phyloP scores from a whole-genome alignment of 64 coral and sea anemone genomes.

The Actinia tenebrosa region DNA sequence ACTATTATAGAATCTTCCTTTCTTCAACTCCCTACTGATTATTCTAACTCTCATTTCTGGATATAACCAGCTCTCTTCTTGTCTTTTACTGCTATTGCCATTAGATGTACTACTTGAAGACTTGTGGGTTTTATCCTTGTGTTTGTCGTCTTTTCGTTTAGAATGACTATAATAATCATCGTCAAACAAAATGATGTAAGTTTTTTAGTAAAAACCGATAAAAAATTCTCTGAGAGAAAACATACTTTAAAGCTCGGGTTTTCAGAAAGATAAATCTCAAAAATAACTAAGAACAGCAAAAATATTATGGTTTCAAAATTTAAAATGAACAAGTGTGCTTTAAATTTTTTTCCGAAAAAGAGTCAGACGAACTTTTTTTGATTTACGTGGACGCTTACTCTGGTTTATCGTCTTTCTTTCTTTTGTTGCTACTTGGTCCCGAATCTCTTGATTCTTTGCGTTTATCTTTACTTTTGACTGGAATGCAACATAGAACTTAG shows the following conservation, averaged over 20 bases:
- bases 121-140: constrained; percentile 1
- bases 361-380: no score
- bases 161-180: background rate
- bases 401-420: background rate
- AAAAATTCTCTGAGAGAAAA: no score
- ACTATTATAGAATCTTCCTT: constrained; percentile 92
- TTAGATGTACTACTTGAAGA: constrained; percentile 22
- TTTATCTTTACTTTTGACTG: background rate
- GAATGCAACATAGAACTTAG: background rate
- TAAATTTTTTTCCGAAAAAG: no score
- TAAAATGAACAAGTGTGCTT: no score
- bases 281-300: background rate
- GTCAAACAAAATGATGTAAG: background rate
- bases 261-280: no score
- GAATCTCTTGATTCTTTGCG: background rate
- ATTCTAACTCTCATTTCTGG: constrained; percentile 90
- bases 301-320: background rate
- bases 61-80: constrained; percentile 76
- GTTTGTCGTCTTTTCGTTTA: constrained; percentile 35
- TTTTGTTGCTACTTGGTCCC: background rate
- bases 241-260: no score
- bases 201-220: no score
- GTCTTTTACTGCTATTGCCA: constrained; percentile 15
- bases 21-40: constrained; percentile 82
- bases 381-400: background rate